Conservation (phyloP, 1,140 invertebrate species). For the Drosophila leontia region DNA sequence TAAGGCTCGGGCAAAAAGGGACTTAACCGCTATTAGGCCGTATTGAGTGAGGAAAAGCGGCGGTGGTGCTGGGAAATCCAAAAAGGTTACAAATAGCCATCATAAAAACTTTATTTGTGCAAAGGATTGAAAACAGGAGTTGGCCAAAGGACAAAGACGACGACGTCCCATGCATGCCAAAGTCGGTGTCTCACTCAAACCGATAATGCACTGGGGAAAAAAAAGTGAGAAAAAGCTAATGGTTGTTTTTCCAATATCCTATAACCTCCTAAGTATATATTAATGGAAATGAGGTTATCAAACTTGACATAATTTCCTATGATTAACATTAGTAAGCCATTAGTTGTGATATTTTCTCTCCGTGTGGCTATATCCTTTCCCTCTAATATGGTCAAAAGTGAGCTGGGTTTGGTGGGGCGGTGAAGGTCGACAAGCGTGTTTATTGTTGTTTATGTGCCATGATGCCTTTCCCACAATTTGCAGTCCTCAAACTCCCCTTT, state of each 20-base stretch:
- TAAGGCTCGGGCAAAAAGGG: constrained; percentile 30
- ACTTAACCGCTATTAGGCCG: constrained; percentile 73
- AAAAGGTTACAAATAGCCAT: constrained; percentile 82
- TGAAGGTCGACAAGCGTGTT: constrained; percentile 68
- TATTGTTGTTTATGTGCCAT: constrained; percentile 77
- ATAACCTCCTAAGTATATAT: too few relatives aligned
- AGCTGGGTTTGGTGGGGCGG: constrained; percentile 1
- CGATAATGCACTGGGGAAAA: neutral
- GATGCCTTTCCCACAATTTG: constrained; percentile 48
- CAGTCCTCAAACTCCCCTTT: constrained; percentile 67
- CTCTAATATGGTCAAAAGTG: constrained; percentile 68
- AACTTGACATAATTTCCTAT: too few relatives aligned
- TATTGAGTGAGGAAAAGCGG: constrained; percentile 34
- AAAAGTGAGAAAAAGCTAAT: too few relatives aligned
- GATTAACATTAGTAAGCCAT: neutral
- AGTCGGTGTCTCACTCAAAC: constrained; percentile 51
- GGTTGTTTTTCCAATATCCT: too few relatives aligned
- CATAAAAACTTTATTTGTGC: constrained; percentile 82
- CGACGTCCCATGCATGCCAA: constrained; percentile 65
- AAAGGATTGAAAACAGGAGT: constrained; percentile 78
- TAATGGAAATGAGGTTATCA: too few relatives aligned
- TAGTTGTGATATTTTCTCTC: neutral
- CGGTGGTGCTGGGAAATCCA: constrained; percentile 47
- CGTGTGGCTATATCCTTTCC: constrained; percentile 30
- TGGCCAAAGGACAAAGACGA: constrained; percentile 50